Conservation (phyloP, 2,113 vertebrate species). For the Beaufortia kweichowensis region DNA sequence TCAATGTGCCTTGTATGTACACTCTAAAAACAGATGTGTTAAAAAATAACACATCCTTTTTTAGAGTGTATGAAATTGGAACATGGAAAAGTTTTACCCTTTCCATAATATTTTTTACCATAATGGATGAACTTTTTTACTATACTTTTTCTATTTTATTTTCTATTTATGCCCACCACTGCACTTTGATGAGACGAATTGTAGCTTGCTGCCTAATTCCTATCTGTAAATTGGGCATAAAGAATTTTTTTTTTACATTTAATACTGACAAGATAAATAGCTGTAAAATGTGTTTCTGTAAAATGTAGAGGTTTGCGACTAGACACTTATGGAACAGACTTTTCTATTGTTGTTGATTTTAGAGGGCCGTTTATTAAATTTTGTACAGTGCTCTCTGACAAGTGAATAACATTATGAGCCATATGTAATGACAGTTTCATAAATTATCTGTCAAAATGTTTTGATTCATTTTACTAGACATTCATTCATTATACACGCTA, state of each 20-base stretch:
- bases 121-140: not conserved
- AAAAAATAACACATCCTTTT: too few species aligned
- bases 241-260: not conserved
- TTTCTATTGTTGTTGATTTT: not conserved
- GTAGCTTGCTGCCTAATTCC: constrained; percentile 5
- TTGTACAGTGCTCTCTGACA: not conserved
- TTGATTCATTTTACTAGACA: constrained; percentile 13
- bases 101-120: not conserved
- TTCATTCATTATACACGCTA: not conserved
- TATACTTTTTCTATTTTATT: not conserved
- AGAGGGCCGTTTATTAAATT: not conserved
- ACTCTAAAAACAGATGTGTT: not conserved
- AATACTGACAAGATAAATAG: not conserved
- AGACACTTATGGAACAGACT: not conserved
- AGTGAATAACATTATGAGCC: constrained; percentile 7
- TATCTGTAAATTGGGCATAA: not conserved
- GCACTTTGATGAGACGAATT: not conserved
- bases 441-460: not conserved
- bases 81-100: too few species aligned
- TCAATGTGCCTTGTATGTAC: constrained; percentile 9
- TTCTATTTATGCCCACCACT: not conserved
- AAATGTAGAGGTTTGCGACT: not conserved
- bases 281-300: not conserved
- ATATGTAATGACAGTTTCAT: not conserved
- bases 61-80: too few species aligned